Conservation (phyloP, 37 sponge, comb jelly and placozoan genomes). For the Mnemiopsis leidyi region DNA sequence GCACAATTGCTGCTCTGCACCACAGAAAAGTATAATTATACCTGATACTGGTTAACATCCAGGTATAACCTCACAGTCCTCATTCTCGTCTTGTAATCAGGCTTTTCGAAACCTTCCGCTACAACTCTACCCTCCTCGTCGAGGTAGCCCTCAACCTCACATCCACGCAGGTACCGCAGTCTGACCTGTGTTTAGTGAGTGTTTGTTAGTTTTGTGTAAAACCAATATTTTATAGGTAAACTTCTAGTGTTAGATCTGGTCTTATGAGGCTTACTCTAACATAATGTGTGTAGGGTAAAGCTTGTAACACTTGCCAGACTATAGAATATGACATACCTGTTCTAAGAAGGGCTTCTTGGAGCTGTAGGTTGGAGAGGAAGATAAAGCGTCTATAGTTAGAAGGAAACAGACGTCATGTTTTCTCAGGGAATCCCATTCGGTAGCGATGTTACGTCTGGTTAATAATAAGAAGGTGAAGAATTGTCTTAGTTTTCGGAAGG, state of each 20-base stretch:
- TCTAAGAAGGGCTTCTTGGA: constrained; percentile 71
- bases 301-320: too few species aligned
- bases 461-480: too few species aligned
- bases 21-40: constrained; percentile 73
- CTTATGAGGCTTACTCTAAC: too few species aligned
- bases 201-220: background rate
- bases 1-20: constrained; percentile 66
- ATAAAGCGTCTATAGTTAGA: constrained; percentile 78
- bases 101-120: constrained; percentile 84
- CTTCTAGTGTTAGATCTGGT: too few species aligned
- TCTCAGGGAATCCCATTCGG: constrained; percentile 70
- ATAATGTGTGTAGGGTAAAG: too few species aligned
- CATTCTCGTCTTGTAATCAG: constrained; percentile 70
- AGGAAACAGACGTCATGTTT: constrained; percentile 97
- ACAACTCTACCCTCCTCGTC: constrained; percentile 91
- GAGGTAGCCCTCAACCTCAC: constrained; percentile 98
- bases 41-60: constrained; percentile 98
- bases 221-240: background rate
- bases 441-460: constrained; percentile 42
- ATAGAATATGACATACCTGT: constrained; percentile 67
- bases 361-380: constrained; percentile 70
- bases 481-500: too few species aligned
- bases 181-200: constrained; percentile 69
- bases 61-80: constrained; percentile 88
- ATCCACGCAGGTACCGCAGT: constrained; percentile 85